Evolutionary conservation across 2,113 vertebrate species (phyloP).

Genomic region (Phoenicopterus ruber): DNA sequence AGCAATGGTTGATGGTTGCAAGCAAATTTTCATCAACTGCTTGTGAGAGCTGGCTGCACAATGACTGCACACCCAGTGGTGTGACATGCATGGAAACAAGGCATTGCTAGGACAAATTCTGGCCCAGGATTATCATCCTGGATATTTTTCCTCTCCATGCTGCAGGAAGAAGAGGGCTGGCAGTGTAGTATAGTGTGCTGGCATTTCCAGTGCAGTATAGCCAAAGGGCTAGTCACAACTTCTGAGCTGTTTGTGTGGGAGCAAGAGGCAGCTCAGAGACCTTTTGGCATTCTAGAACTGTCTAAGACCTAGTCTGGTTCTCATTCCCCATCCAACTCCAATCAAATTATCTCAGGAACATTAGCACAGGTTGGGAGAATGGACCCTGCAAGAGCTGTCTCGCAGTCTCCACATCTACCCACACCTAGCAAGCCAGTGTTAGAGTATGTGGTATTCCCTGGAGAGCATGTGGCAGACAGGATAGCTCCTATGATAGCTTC

Average conservation of each 20-base stretch:
- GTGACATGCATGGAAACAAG: not conserved
- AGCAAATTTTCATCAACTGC: not conserved
- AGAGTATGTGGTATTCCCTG: not conserved
- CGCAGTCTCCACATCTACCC: not conserved
- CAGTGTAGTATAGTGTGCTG: not conserved
- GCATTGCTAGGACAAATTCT: not conserved
- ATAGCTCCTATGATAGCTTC: not conserved
- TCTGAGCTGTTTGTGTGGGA: not conserved
- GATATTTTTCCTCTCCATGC: not conserved
- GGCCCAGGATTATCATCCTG: not conserved
- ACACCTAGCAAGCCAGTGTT: not conserved
- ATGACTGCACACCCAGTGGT: not conserved
- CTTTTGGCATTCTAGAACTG: not conserved
- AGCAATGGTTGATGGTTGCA: not conserved
- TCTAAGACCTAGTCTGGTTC: not conserved
- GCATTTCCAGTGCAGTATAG: not conserved
- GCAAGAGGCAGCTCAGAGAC: not conserved
- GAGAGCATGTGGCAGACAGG: not conserved
- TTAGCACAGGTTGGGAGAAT: not conserved
- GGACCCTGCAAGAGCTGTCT: not conserved
- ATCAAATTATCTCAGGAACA: not conserved
- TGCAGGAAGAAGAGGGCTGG: not conserved
- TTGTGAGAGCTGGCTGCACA: not conserved
- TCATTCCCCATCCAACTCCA: not conserved
- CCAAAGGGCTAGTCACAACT: not conserved